These are phyloP conservation scores for Perdix hodgsoniae DNA, from an alignment of 2,797 vertebrate species.

Conservation along the genomic window DNA sequence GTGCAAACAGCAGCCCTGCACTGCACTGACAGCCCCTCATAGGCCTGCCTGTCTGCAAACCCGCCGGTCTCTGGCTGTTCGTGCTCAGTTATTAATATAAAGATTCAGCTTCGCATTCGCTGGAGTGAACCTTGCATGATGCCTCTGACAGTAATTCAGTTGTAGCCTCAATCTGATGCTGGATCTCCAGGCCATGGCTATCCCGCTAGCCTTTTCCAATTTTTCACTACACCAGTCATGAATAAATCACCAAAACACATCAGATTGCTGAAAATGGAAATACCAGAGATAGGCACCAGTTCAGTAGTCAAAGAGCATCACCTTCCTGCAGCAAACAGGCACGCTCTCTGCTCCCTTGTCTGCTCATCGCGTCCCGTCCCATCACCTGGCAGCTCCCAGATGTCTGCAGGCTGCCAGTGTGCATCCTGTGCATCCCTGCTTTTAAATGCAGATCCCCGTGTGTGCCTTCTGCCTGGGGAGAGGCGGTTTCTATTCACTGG, in stretches of 20 bases:
- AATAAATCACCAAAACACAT: conserved; percentile 78
- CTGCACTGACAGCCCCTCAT: conserved; percentile 24
- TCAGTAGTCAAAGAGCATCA: conserved; percentile 61
- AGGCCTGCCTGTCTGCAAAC: conserved; percentile 25
- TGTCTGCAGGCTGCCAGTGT: not conserved
- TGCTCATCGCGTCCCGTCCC: not conserved
- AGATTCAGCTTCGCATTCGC: conserved; percentile 44
- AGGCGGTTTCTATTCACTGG: not conserved
- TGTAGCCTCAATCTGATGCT: conserved; percentile 61
- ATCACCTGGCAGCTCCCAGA: accelerated
- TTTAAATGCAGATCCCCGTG: accelerated
- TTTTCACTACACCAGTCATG: conserved; percentile 78
- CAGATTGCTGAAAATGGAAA: conserved; percentile 77
- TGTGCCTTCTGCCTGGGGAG: not conserved
- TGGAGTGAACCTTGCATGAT: conserved; percentile 50
- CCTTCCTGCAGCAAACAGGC: conserved; percentile 27
- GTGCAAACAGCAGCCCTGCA: not conserved
- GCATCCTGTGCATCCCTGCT: not conserved
- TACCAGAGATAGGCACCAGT: conserved; percentile 38
- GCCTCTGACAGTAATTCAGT: conserved; percentile 58
- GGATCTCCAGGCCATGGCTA: conserved; percentile 69
- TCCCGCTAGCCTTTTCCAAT: conserved; percentile 73
- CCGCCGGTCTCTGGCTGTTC: conserved; percentile 60
- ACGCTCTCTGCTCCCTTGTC: not conserved
- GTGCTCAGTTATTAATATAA: conserved; percentile 64